These are phyloP conservation scores for Belgica antarctica DNA, from an alignment of 2,888 invertebrate genomes.

Conservation along the genomic window DNA sequence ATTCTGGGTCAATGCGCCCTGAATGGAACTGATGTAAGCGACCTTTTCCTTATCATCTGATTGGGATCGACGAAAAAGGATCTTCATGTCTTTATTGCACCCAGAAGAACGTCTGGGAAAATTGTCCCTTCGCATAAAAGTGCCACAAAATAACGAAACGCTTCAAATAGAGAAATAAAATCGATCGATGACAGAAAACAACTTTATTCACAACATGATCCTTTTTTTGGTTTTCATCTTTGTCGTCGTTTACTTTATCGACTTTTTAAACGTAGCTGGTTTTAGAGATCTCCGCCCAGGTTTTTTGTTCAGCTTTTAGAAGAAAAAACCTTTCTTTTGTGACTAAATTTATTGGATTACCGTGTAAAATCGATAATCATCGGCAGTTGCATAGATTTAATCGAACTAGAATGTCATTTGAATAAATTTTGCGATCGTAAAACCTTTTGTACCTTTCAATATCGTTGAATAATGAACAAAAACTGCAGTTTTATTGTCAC, in stretches of 20 bases:
- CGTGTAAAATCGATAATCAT: slow-evolving; percentile 23
- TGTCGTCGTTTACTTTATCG: slow-evolving; percentile 1
- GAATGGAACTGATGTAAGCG: neutral
- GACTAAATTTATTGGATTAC: slow-evolving; percentile 19
- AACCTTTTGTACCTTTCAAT: too few relatives aligned
- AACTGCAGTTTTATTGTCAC: too few relatives aligned
- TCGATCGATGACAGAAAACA: slow-evolving; percentile 31
- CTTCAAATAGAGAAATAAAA: neutral
- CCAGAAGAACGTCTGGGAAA: neutral
- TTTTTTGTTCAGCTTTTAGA: neutral
- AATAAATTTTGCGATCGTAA: too few relatives aligned
- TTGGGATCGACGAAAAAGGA: slow-evolving; percentile 29
- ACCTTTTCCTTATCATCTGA: slow-evolving; percentile 24
- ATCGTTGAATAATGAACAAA: too few relatives aligned
- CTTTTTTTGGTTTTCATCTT: slow-evolving; percentile 19
- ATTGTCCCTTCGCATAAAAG: neutral
- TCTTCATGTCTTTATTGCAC: slow-evolving; percentile 21
- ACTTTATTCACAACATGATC: slow-evolving; percentile 25
- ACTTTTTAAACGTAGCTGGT: neutral
- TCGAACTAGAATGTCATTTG: neutral
- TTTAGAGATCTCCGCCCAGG: neutral
- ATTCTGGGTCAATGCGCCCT: slow-evolving; percentile 22
- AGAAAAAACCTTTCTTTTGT: neutral
- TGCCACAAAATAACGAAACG: neutral
- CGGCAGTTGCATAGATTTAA: neutral